Evolutionary conservation across 2,797 vertebrate species (phyloP).

Genomic region (Bufotes viridis): DNA sequence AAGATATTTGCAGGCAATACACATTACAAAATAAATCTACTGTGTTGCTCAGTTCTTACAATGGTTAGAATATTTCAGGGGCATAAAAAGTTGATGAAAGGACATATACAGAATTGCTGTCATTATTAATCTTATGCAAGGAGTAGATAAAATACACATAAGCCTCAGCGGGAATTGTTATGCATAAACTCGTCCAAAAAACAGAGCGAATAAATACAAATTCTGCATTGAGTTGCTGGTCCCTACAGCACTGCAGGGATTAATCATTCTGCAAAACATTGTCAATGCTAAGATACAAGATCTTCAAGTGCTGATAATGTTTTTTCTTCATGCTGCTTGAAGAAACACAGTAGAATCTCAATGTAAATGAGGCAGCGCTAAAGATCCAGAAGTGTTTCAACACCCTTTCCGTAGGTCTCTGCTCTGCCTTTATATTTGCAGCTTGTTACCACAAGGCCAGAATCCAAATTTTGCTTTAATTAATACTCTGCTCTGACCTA

Average conservation of each 20-base stretch:
- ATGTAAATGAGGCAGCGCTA: slow-evolving; percentile 55
- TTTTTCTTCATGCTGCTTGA: slow-evolving; percentile 56
- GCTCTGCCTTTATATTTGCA: not conserved
- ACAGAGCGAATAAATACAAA: slow-evolving; percentile 57
- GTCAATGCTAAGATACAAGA: slow-evolving; percentile 59
- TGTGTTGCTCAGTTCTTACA: slow-evolving; percentile 4
- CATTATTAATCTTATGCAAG: slow-evolving; percentile 59
- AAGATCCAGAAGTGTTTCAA: slow-evolving; percentile 31
- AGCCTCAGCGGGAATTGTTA: slow-evolving; percentile 55
- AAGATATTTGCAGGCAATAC: slow-evolving; percentile 12
- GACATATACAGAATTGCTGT: slow-evolving; percentile 55
- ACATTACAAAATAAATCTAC: slow-evolving; percentile 23
- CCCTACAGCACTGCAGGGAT: slow-evolving; percentile 61
- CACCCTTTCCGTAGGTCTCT: no score
- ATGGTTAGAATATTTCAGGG: slow-evolving; percentile 49
- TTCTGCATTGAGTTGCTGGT: slow-evolving; percentile 56
- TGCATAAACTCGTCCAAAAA: slow-evolving; percentile 57
- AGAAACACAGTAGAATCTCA: slow-evolving; percentile 48
- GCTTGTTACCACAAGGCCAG: not conserved
- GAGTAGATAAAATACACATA: slow-evolving; percentile 57
- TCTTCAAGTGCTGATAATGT: slow-evolving; percentile 61
- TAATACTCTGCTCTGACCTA: slow-evolving; percentile 19
- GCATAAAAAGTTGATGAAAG: slow-evolving; percentile 58
- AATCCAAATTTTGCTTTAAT: slow-evolving; percentile 20
- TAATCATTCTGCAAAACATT: slow-evolving; percentile 63